Percentiles rank a stretch among this genome's conserved stretches.
These are phyloP conservation scores for Aleiodes leptofemur DNA, from an alignment of 2,888 invertebrate species.

Conservation along the genomic window DNA sequence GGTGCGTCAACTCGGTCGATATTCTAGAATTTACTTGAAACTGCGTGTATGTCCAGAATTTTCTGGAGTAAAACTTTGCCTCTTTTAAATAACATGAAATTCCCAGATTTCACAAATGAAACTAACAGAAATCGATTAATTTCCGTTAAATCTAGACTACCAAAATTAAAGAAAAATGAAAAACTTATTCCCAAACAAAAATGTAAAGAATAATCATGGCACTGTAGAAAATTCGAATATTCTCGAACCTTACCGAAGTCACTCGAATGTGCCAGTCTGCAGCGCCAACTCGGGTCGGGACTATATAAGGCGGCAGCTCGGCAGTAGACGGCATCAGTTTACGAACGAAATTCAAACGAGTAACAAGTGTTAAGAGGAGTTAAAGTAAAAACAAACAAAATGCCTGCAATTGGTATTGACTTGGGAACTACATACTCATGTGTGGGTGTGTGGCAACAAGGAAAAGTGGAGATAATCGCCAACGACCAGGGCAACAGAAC, in stretches of 20 bases:
- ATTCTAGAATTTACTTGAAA: no score
- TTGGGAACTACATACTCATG: slow-evolving; percentile 92
- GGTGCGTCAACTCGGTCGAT: no score
- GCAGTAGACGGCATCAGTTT: not conserved
- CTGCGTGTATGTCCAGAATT: no score
- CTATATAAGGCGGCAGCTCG: not conserved
- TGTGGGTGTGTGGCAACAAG: slow-evolving; percentile 88
- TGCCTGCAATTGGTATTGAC: slow-evolving; percentile 87
- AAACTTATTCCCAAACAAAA: no score
- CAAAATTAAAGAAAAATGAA: no score
- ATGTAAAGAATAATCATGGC: no score
- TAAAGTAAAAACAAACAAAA: slow-evolving; percentile 71
- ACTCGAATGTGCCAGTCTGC: not conserved
- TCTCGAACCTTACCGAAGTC: not conserved
- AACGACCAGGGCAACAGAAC: slow-evolving; percentile 90
- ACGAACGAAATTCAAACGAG: slow-evolving; percentile 22
- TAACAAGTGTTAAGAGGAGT: slow-evolving; percentile 19
- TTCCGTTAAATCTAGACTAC: no score
- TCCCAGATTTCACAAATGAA: no score
- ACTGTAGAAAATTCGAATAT: not conserved
- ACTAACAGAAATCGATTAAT: no score
- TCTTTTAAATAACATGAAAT: no score
- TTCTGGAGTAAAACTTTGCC: no score
- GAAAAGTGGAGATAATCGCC: slow-evolving; percentile 89
- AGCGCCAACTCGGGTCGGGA: not conserved